A percentile compares a stretch with the other conserved stretches of the same genome.
Evolutionary conservation across 2,113 vertebrate genomes (phyloP).

Genomic region (Climacteris rufus): DNA sequence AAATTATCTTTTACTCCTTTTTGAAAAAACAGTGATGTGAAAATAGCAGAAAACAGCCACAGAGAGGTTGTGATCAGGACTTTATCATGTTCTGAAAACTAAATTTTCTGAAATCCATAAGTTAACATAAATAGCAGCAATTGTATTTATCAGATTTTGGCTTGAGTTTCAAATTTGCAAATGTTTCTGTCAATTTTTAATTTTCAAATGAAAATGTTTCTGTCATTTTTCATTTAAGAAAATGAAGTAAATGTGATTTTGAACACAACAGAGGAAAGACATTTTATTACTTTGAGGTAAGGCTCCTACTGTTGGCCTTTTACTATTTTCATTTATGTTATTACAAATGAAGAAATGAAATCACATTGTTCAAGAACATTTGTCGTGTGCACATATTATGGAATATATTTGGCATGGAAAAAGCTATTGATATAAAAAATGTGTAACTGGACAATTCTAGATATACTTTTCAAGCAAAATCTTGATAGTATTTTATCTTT

Average conservation of each 20-base stretch:
- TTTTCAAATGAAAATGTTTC: not conserved
- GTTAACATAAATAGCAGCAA: not conserved
- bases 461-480: not conserved
- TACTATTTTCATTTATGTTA: not conserved
- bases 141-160: not conserved
- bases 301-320: not conserved
- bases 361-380: not conserved
- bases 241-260: not conserved
- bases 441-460: not conserved
- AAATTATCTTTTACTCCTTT: no score
- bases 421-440: not conserved
- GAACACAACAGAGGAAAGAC: not conserved
- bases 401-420: not conserved
- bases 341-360: not conserved
- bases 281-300: not conserved
- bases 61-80: not conserved
- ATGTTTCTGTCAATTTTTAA: not conserved
- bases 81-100: not conserved
- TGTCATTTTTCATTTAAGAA: not conserved
- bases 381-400: not conserved
- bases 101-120: not conserved
- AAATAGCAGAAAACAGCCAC: not conserved
- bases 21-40: no score
- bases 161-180: not conserved
- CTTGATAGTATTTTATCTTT: not conserved